These are phyloP conservation scores for Cheiracanthium punctorium DNA, from an alignment of 2,888 invertebrate genomes.

Conservation along the genomic window DNA sequence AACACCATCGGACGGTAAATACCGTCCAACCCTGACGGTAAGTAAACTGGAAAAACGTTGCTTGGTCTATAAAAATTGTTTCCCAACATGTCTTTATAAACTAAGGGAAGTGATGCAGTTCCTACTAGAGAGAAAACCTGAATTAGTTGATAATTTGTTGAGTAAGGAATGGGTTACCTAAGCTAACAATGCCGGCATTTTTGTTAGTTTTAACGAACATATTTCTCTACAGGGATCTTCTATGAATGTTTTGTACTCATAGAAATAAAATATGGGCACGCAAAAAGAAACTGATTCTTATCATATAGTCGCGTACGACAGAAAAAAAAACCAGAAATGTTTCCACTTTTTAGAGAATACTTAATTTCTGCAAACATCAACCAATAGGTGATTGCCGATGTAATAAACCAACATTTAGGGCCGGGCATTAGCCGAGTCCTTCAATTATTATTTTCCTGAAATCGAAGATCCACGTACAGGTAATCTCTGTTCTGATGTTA, in stretches of 20 bases:
- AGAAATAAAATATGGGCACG: too few species aligned
- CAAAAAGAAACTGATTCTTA: too few species aligned
- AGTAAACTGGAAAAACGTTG: too few species aligned
- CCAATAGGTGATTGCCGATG: background rate
- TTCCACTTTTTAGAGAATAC: background rate
- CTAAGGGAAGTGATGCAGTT: background rate
- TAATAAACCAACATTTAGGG: conserved; percentile 21
- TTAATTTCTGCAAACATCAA: conserved; percentile 11
- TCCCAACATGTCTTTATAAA: too few species aligned
- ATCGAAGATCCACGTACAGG: conserved; percentile 14
- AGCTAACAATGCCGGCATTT: background rate
- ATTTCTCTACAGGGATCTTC: too few species aligned
- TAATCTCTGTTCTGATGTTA: background rate
- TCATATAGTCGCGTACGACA: background rate
- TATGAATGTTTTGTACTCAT: too few species aligned
- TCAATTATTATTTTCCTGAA: conserved; percentile 23
- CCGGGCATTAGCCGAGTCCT: conserved; percentile 11
- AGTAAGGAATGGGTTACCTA: conserved; percentile 6
- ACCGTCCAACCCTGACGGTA: too few species aligned
- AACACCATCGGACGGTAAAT: too few species aligned
- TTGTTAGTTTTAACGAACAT: background rate
- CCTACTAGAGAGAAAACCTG: conserved; percentile 2
- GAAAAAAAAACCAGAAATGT: background rate
- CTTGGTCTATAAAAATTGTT: too few species aligned
- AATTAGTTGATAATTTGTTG: background rate